phyloP scores from a whole-genome alignment of 1,140 invertebrate species.

The Tenebrio molitor region DNA sequence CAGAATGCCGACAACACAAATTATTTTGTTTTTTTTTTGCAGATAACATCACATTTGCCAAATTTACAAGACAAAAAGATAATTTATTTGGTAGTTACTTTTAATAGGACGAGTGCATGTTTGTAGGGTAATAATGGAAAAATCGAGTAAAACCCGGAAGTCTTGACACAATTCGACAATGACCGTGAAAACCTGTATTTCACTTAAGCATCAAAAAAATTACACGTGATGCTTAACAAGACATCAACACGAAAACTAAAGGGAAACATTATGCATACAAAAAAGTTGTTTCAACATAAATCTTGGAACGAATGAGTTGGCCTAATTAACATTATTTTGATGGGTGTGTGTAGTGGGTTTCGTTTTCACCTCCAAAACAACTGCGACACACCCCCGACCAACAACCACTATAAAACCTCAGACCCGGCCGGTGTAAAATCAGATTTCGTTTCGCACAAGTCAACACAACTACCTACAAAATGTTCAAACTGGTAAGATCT shows the following conservation, averaged over 20 bases:
- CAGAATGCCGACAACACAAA: no score
- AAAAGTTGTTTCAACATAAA: constrained; percentile 15
- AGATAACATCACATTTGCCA: no score
- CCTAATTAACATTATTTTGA: constrained; percentile 16
- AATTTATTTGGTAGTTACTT: no score
- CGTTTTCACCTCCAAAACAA: neutral
- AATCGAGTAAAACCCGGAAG: neutral
- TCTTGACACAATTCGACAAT: neutral
- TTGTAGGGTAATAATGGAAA: neutral
- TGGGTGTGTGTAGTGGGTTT: constrained; percentile 9
- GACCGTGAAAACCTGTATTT: neutral
- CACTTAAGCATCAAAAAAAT: neutral
- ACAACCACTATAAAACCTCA: constrained; percentile 10
- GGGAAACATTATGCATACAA: constrained; percentile 8
- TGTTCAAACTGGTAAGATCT: constrained; percentile 17
- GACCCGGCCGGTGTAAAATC: neutral
- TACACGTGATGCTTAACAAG: neutral
- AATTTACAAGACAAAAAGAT: no score
- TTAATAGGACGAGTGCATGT: no score
- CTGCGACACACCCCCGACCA: constrained; percentile 12
- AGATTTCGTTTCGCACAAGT: constrained; percentile 16
- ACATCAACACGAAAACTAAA: neutral
- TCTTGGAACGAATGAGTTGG: neutral
- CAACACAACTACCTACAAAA: constrained; percentile 1
- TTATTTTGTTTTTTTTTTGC: no score